Percentiles rank a stretch among this genome's conserved stretches.
phyloP scores from a whole-genome alignment of 2,113 vertebrate species.

The Tor tambroides region DNA sequence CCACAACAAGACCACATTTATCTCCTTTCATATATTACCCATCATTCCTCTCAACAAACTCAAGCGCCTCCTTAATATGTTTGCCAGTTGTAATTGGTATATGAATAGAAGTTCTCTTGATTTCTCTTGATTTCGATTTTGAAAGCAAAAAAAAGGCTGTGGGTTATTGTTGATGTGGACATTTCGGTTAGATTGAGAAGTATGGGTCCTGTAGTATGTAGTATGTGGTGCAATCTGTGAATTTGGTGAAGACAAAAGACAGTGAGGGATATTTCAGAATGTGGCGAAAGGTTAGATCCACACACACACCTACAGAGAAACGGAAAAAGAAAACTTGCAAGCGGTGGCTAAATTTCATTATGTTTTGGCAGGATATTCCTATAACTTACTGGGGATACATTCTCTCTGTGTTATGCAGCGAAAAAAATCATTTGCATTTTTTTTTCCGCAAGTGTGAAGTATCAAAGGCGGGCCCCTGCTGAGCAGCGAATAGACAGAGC shows the following conservation, averaged over 20 bases:
- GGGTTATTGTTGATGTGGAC: neutral
- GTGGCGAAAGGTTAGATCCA: slow-evolving; percentile 19
- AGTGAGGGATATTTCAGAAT: neutral
- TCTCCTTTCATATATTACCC: slow-evolving; percentile 58
- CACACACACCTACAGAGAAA: neutral
- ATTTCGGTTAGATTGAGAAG: neutral
- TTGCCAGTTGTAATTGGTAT: slow-evolving; percentile 8
- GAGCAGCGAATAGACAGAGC: slow-evolving; percentile 80
- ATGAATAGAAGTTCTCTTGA: neutral
- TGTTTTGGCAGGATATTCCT: slow-evolving; percentile 60
- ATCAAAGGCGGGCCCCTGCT: slow-evolving; percentile 82
- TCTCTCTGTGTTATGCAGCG: slow-evolving; percentile 61
- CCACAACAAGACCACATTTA: slow-evolving; percentile 56
- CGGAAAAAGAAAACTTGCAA: neutral
- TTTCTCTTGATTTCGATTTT: neutral
- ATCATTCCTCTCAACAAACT: slow-evolving; percentile 41
- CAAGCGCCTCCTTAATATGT: neutral
- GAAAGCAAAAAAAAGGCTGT: neutral
- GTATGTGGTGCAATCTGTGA: neutral
- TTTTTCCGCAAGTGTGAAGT: slow-evolving; percentile 70
- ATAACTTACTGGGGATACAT: slow-evolving; percentile 62
- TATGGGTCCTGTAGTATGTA: neutral
- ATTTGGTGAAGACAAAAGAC: neutral
- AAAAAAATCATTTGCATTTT: slow-evolving; percentile 69
- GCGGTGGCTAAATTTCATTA: slow-evolving; percentile 54